Conservation (phyloP, 2,113 vertebrate genomes). For the Chiloscyllium plagiosum region DNA sequence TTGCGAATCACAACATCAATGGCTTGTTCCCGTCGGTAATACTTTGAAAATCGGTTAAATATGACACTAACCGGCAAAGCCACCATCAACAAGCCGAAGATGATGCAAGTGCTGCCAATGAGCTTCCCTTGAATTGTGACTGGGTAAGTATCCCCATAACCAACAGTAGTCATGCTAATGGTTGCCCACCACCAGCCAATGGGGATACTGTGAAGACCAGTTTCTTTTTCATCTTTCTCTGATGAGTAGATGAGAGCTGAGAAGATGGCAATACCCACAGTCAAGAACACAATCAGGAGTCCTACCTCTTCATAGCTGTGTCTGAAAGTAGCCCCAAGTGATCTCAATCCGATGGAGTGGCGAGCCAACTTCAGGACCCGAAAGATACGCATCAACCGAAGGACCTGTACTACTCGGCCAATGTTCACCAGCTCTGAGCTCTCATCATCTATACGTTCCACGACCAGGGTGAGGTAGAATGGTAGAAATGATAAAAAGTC, state of each 20-base stretch:
- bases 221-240: constrained; percentile 38
- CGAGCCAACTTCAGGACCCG: constrained; percentile 39
- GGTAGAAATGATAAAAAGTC: constrained; percentile 38
- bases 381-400: constrained; percentile 38
- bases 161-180: constrained; percentile 39
- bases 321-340: constrained; percentile 37
- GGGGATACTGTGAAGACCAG: constrained; percentile 30
- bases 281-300: constrained; percentile 33
- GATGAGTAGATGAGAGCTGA: constrained; percentile 38
- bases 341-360: constrained; percentile 36
- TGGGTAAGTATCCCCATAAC: constrained; percentile 38
- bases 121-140: constrained; percentile 36
- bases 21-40: constrained; percentile 30
- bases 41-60: constrained; percentile 38
- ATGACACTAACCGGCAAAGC: constrained; percentile 38
- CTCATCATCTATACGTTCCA: background rate
- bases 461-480: constrained; percentile 35
- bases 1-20: constrained; percentile 13
- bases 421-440: constrained; percentile 29
- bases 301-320: constrained; percentile 39
- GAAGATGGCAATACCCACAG: constrained; percentile 39
- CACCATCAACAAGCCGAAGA: constrained; percentile 37
- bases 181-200: constrained; percentile 41
- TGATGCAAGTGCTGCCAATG: constrained; percentile 32
- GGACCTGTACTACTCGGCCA: constrained; percentile 38